phyloP scores from a whole-genome alignment of 2,888 invertebrate genomes.

The Scelioninae gen. 1 region DNA sequence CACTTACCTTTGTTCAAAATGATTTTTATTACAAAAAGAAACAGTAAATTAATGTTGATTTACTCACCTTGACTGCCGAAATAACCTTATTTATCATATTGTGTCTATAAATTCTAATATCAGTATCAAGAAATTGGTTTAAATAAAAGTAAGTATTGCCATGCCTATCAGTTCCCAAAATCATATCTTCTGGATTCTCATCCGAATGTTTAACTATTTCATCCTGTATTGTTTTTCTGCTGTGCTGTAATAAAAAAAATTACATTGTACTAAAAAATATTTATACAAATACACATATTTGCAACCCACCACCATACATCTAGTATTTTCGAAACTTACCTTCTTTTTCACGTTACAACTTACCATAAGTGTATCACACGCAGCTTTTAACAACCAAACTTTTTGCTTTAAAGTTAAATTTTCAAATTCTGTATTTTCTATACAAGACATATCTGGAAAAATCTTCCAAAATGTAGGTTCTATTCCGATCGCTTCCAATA shows the following conservation, averaged over 20 bases:
- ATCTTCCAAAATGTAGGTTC: conserved; percentile 86
- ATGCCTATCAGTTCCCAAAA: conserved; percentile 85
- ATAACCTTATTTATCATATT: conserved; percentile 80
- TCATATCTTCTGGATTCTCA: conserved; percentile 84
- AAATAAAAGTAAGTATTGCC: conserved; percentile 86
- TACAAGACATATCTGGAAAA: conserved; percentile 85
- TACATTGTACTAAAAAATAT: neutral
- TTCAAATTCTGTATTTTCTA: conserved; percentile 85
- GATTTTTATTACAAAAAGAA: too few species aligned
- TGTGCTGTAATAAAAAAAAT: conserved; percentile 81
- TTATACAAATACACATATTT: neutral
- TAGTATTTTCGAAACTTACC: neutral
- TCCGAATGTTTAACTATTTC: conserved; percentile 84
- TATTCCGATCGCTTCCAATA: conserved; percentile 85
- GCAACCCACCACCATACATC: neutral
- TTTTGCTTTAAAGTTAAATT: conserved; percentile 85
- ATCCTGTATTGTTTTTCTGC: conserved; percentile 85
- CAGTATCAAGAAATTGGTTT: conserved; percentile 85
- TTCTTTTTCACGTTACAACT: conserved; percentile 24
- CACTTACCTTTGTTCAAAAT: too few species aligned
- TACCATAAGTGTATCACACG: conserved; percentile 85
- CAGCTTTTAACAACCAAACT: conserved; percentile 86
- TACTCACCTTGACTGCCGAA: conserved; percentile 77
- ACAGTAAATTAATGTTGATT: too few species aligned
- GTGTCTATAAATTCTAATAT: conserved; percentile 85